A percentile compares a stretch with the other conserved stretches of the same genome.
These are phyloP conservation scores for Lophura nycthemera DNA, from an alignment of 2,113 vertebrate genomes.

Conservation along the genomic window DNA sequence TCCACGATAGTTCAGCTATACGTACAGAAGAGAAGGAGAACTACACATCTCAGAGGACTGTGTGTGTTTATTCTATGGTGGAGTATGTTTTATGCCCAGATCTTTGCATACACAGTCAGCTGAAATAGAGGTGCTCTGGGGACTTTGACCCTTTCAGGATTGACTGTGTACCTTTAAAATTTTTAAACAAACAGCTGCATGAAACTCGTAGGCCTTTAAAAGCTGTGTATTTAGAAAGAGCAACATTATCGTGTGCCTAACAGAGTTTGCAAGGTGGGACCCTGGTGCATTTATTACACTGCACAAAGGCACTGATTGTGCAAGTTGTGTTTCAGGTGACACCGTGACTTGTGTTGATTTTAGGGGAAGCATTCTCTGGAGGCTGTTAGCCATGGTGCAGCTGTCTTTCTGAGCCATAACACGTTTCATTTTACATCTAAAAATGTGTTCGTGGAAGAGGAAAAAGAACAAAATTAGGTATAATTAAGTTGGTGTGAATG, in stretches of 20 bases:
- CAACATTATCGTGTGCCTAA: background rate
- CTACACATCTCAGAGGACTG: too few species aligned
- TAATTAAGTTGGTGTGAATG: background rate
- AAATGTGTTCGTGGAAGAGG: background rate
- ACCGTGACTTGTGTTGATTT: background rate
- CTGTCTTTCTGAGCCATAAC: background rate
- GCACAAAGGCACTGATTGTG: background rate
- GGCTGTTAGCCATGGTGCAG: rapidly evolving
- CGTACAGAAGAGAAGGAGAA: too few species aligned
- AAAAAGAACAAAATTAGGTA: background rate
- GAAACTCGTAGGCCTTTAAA: background rate
- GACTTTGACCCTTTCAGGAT: background rate
- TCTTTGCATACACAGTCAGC: background rate
- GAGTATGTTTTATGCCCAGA: rapidly evolving
- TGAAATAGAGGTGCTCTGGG: background rate
- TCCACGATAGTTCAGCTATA: too few species aligned
- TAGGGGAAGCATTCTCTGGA: background rate
- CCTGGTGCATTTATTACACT: background rate
- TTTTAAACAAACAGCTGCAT: background rate
- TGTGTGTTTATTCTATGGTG: background rate
- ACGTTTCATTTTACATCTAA: background rate
- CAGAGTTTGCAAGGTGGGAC: background rate
- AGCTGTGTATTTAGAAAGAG: background rate
- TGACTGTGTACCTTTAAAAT: background rate
- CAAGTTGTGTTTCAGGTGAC: background rate